Evolutionary conservation across 1,140 invertebrate genomes (phyloP).

Genomic region (Papilio dardanus): DNA sequence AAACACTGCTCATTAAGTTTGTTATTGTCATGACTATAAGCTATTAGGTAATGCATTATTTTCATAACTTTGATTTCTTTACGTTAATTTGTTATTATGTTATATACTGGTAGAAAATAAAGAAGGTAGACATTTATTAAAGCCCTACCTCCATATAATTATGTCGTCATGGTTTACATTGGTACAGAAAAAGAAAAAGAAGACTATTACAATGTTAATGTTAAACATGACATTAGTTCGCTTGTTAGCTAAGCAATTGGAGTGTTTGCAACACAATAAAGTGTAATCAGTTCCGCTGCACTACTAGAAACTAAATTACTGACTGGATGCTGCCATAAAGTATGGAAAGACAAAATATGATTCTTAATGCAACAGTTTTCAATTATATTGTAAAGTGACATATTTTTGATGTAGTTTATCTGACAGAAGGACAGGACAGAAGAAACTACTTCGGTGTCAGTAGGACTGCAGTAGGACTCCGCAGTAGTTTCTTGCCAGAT

Average conservation of each 20-base stretch:
- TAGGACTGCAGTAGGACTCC: too few relatives aligned
- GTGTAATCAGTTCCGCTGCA: constrained; percentile 12
- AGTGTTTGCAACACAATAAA: constrained; percentile 1
- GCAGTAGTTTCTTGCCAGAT: neutral
- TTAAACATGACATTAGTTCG: neutral
- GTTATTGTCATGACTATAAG: neutral
- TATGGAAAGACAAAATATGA: neutral
- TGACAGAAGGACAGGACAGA: too few relatives aligned
- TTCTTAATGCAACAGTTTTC: neutral
- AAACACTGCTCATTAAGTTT: neutral
- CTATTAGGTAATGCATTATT: neutral
- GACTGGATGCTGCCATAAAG: neutral
- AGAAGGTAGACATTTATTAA: neutral
- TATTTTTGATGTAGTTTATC: too few relatives aligned
- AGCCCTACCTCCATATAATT: neutral
- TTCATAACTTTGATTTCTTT: neutral
- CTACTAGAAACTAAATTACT: neutral
- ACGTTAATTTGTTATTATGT: neutral
- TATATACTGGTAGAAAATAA: neutral
- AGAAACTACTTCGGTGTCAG: too few relatives aligned
- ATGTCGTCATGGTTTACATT: neutral
- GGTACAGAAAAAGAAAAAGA: neutral
- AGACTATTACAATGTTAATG: neutral
- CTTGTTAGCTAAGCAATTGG: neutral
- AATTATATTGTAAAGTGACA: too few relatives aligned